Evolutionary conservation across 2,888 invertebrate species (phyloP), one percentile per base, ranked within the genome.

Genomic region (Hirtodrosophila histrioides): DNA sequence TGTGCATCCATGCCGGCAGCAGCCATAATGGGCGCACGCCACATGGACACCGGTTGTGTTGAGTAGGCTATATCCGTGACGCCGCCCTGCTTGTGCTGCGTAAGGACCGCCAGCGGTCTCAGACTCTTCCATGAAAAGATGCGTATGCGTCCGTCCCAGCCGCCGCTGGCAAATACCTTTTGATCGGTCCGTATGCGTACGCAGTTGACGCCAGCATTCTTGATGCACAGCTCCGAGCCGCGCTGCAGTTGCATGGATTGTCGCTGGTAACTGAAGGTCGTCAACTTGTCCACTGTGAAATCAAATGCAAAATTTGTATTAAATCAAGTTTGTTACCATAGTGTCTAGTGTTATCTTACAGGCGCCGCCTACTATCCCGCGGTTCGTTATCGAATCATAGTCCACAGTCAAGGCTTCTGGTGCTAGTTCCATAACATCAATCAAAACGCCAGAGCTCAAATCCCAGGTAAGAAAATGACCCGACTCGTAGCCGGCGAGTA

Each of bases 81-180:
- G n/a, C 94, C 93, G 35, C 94, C 93, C 70, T 94, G 93, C 70
- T 93, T 94, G 84, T 97, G 96, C 81, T 95, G 95, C 0, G 94
- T 94, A 36, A 97, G 92, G 50, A 95, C 95, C 2, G 94, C 96
- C 63, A 96, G 91, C 3, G 94, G 94, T 51, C 95, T 93, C 37
- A 96, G 91, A 54, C 94, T 95, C 89, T 94, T 96, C 95, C 95
- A 96, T 1, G 96, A 96, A 90, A 94, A 96, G 69, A 96, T 93
- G 70, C 96, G 93, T 65, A 96, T 92, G 67, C 94, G 93, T 1
- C 95, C 95, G 87, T 97, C 96, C 95, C 95, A 96, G 33, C 96
- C 95, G 9, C 95, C 96, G 0, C 94, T 93, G 17, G 94, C 94
- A 79, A 96, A 94, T 6, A 96, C 94, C 89, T 95, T 96, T 3